Evolutionary conservation across 2,797 vertebrate genomes (phyloP).

Genomic region (Coreius guichenoti): DNA sequence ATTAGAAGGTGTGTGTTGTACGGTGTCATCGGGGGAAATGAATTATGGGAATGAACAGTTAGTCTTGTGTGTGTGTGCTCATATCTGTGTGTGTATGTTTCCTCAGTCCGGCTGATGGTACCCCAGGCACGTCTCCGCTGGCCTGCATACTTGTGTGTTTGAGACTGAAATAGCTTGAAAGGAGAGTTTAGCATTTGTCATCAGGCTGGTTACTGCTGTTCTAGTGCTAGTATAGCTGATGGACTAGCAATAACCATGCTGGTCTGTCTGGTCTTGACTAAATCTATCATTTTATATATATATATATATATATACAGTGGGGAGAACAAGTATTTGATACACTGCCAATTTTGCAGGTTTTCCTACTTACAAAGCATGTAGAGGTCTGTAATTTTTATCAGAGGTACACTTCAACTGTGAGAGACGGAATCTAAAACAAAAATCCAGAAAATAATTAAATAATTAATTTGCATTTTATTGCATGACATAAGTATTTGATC

Average conservation of each 20-base stretch:
- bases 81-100: slow-evolving; percentile 22
- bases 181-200: background rate
- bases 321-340: no score
- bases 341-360: no score
- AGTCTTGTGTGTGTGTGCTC: slow-evolving; percentile 8
- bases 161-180: slow-evolving; percentile 24
- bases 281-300: no score
- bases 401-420: no score
- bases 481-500: no score
- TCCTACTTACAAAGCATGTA: no score
- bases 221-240: background rate
- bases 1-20: slow-evolving; percentile 73
- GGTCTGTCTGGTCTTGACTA: background rate
- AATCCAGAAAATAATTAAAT: no score
- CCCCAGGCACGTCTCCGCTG: slow-evolving; percentile 52
- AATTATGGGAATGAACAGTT: slow-evolving; percentile 59
- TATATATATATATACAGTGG: no score
- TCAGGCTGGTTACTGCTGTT: background rate
- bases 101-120: slow-evolving; percentile 43
- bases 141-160: slow-evolving; percentile 44
- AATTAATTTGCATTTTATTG: no score
- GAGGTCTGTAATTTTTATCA: no score
- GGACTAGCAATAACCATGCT: background rate
- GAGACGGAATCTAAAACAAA: no score
- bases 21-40: slow-evolving; percentile 60